A percentile compares a stretch with the other conserved stretches of the same genome.
These are phyloP conservation scores for Ceratina japonica DNA, from an alignment of 1,140 invertebrate species.

Conservation along the genomic window DNA sequence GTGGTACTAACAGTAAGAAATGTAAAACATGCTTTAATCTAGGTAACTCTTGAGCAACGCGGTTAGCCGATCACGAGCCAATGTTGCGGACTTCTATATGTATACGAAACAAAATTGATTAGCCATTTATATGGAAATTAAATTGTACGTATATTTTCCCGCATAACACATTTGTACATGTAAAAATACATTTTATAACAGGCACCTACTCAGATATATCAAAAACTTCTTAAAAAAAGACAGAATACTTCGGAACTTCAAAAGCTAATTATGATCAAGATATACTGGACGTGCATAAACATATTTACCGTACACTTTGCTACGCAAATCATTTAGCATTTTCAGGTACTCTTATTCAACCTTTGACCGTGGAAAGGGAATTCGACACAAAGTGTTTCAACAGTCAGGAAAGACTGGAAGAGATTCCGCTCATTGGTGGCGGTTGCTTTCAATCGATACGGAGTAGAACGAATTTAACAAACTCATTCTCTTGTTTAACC, in stretches of 20 bases:
- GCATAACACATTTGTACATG: too few relatives aligned
- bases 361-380: background rate
- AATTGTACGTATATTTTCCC: too few relatives aligned
- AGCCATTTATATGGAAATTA: background rate
- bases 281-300: too few relatives aligned
- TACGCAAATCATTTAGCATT: too few relatives aligned
- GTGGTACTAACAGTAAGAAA: background rate
- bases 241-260: too few relatives aligned
- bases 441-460: background rate
- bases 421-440: constrained; percentile 6
- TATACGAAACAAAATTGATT: background rate
- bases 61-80: too few relatives aligned
- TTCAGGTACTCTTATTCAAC: background rate
- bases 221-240: too few relatives aligned
- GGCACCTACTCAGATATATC: too few relatives aligned
- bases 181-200: background rate
- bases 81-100: too few relatives aligned
- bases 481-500: constrained; percentile 43
- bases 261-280: too few relatives aligned
- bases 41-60: constrained; percentile 19
- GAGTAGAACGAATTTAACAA: constrained; percentile 36
- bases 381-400: background rate
- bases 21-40: constrained; percentile 1
- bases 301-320: too few relatives aligned
- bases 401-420: background rate